phyloP scores from a whole-genome alignment of 1,140 invertebrate genomes.

The Saccostrea glomerata region DNA sequence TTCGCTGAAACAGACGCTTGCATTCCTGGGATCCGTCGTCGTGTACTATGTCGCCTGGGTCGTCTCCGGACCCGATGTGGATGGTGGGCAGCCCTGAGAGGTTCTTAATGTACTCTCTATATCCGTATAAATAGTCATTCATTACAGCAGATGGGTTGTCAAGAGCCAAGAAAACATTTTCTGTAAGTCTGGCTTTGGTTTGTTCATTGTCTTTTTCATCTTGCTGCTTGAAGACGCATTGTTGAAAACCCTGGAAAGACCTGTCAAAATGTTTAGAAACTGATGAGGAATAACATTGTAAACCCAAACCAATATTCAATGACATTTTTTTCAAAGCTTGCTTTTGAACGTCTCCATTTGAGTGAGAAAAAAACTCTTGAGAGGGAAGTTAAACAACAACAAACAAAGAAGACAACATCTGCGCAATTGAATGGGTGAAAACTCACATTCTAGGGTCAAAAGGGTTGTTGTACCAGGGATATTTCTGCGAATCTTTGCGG shows the following conservation, averaged over 20 bases:
- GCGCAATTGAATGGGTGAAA: not conserved
- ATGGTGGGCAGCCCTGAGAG: conserved; percentile 4
- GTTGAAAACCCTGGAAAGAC: conserved; percentile 40
- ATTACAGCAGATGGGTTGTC: conserved; percentile 47
- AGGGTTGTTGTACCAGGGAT: conserved; percentile 47
- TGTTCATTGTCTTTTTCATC: not conserved
- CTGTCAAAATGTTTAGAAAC: not conserved
- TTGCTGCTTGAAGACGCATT: not conserved
- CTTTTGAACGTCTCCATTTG: no score
- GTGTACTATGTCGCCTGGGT: conserved; percentile 24
- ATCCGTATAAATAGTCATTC: conserved; percentile 46
- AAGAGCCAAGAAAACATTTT: conserved; percentile 56
- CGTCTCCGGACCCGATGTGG: conserved; percentile 30
- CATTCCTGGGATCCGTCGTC: conserved; percentile 40
- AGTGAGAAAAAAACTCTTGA: no score
- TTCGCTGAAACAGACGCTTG: conserved; percentile 46
- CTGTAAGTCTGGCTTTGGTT: conserved; percentile 37
- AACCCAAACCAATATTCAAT: not conserved
- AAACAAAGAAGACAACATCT: no score
- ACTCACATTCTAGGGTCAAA: conserved; percentile 58
- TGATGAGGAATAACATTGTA: no score
- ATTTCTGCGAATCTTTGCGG: conserved; percentile 31
- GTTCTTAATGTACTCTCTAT: conserved; percentile 21
- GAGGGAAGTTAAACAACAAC: no score
- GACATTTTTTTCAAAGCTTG: no score